phyloP scores from a whole-genome alignment of 2,888 invertebrate species.

The Platerodrilus igneus region DNA sequence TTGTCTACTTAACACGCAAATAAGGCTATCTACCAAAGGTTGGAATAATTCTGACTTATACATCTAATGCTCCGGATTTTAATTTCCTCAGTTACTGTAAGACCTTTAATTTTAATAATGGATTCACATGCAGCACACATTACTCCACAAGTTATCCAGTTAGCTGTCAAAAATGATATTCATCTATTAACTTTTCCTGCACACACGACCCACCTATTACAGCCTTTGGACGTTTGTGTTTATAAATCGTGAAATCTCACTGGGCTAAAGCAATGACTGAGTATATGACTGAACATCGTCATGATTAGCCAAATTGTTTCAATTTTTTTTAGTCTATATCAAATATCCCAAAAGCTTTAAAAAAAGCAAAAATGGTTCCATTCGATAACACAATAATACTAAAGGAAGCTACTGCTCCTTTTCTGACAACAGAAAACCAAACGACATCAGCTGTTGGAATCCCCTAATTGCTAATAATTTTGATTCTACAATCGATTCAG shows the following conservation, averaged over 20 bases:
- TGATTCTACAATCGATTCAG: too few species aligned
- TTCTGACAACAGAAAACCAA: background rate
- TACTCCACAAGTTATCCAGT: slow-evolving; percentile 15
- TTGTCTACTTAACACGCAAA: slow-evolving; percentile 28
- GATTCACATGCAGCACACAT: slow-evolving; percentile 20
- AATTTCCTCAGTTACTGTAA: slow-evolving; percentile 17
- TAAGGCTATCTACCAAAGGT: slow-evolving; percentile 28
- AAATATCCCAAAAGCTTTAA: slow-evolving; percentile 4
- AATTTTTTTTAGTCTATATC: slow-evolving; percentile 10
- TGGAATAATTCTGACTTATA: slow-evolving; percentile 30
- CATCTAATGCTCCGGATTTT: slow-evolving; percentile 28
- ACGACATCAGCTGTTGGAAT: too few species aligned
- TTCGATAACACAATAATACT: background rate
- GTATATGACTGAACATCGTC: slow-evolving; percentile 7
- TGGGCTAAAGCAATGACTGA: slow-evolving; percentile 12
- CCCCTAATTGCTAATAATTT: too few species aligned
- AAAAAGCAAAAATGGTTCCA: too few species aligned
- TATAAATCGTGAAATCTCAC: slow-evolving; percentile 19
- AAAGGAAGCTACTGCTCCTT: slow-evolving; percentile 2
- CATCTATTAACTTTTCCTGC: slow-evolving; percentile 18
- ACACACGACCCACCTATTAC: slow-evolving; percentile 17
- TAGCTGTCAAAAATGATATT: slow-evolving; percentile 19
- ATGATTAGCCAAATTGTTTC: slow-evolving; percentile 9
- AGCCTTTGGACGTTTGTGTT: slow-evolving; percentile 24
- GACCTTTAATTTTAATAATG: slow-evolving; percentile 17